phyloP scores from a whole-genome alignment of 1,140 invertebrate species.

The Dendroctonus ponderosae region DNA sequence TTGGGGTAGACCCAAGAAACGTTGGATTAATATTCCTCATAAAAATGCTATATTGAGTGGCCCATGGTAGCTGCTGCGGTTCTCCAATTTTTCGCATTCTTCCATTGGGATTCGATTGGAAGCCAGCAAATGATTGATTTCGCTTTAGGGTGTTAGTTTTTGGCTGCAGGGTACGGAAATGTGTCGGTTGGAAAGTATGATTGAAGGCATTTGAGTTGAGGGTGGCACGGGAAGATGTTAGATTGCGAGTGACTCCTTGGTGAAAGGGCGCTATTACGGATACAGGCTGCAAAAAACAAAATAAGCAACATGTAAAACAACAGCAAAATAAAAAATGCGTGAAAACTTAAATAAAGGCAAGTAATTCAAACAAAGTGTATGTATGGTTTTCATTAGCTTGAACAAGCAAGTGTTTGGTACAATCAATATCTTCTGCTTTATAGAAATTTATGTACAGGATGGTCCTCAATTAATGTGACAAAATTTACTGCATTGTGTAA shows the following conservation, averaged over 20 bases:
- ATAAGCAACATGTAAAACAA: constrained; percentile 45
- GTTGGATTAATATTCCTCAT: constrained; percentile 26
- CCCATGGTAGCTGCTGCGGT: constrained; percentile 22
- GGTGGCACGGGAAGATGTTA: constrained; percentile 6
- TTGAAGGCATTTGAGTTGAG: constrained; percentile 14
- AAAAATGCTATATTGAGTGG: constrained; percentile 28
- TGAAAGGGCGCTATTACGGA: constrained; percentile 49
- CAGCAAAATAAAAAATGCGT: constrained; percentile 38
- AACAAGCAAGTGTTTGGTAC: too few relatives aligned
- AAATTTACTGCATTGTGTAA: too few relatives aligned
- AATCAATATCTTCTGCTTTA: too few relatives aligned
- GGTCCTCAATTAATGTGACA: too few relatives aligned
- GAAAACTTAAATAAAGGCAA: constrained; percentile 34
- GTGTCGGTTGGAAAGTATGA: constrained; percentile 5
- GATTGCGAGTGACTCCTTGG: constrained; percentile 34
- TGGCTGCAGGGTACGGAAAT: constrained; percentile 1
- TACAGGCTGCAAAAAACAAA: constrained; percentile 47
- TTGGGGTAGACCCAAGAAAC: constrained; percentile 16
- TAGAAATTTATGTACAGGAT: too few relatives aligned
- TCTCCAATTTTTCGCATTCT: constrained; percentile 3
- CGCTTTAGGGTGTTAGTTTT: constrained; percentile 36
- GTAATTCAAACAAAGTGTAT: neutral
- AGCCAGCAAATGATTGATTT: constrained; percentile 49
- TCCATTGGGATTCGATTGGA: constrained; percentile 35
- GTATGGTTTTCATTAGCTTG: too few relatives aligned